Percentiles rank a stretch among this genome's conserved stretches.
Conservation (phyloP, 1,140 invertebrate species). For the Camponotus vicinus region DNA sequence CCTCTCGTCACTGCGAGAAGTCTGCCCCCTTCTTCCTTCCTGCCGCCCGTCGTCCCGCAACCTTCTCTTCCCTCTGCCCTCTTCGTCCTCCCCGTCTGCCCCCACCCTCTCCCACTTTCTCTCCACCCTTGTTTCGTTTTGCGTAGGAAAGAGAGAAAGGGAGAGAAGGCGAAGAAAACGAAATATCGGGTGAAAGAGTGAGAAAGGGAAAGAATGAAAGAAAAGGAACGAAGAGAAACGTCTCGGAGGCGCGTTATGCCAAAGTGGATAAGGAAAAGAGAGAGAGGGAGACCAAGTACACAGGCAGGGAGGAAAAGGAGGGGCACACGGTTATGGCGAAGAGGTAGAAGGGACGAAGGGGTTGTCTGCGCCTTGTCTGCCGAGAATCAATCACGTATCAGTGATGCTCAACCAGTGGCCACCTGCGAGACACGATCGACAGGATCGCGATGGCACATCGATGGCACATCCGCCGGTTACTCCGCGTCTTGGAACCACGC, state of each 20-base stretch:
- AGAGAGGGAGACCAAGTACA: slow-evolving; percentile 60
- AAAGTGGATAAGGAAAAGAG: slow-evolving; percentile 57
- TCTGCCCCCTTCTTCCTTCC: slow-evolving; percentile 57
- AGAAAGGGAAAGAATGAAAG: slow-evolving; percentile 53
- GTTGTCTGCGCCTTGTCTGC: slow-evolving; percentile 84
- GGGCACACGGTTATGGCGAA: slow-evolving; percentile 45
- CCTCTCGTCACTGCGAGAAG: slow-evolving; percentile 66
- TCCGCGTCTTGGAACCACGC: not conserved
- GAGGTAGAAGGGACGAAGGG: slow-evolving; percentile 72
- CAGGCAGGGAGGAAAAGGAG: slow-evolving; percentile 68
- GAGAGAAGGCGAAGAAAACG: slow-evolving; percentile 66
- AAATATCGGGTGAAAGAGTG: slow-evolving; percentile 54
- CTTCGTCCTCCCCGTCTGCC: slow-evolving; percentile 60
- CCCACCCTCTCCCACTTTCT: slow-evolving; percentile 66
- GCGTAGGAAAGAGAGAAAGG: slow-evolving; percentile 64
- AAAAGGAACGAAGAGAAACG: slow-evolving; percentile 52
- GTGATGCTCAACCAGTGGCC: slow-evolving; percentile 76
- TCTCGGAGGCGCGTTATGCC: slow-evolving; percentile 45
- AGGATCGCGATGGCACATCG: slow-evolving; percentile 40
- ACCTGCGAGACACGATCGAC: slow-evolving; percentile 59
- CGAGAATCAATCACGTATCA: slow-evolving; percentile 83
- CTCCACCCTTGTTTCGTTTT: slow-evolving; percentile 63
- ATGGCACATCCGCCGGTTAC: slow-evolving; percentile 24
- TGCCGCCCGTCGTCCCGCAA: slow-evolving; percentile 63
- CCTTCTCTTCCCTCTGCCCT: slow-evolving; percentile 60